Conservation (phyloP, 2,888 invertebrate genomes). For the Drosophila pseudotakahashii region DNA sequence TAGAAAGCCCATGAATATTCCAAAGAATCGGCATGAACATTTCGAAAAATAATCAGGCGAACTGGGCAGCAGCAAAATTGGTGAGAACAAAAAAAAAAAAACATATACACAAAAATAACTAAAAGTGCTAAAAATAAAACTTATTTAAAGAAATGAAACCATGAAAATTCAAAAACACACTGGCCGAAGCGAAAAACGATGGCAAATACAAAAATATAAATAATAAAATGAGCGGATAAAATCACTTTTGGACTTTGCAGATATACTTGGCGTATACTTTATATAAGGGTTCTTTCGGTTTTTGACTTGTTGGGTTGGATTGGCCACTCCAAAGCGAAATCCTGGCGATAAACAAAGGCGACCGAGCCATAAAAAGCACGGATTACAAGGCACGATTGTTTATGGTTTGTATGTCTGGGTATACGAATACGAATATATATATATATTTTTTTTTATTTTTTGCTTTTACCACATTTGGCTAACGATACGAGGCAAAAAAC, state of each 20-base stretch:
- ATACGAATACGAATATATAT: conserved; percentile 14
- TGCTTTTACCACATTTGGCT: conserved; percentile 82
- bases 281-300: conserved; percentile 6
- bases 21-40: conserved; percentile 66
- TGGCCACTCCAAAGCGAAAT: conserved; percentile 6
- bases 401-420: conserved; percentile 3
- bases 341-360: conserved; percentile 41
- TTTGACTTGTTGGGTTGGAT: neutral
- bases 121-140: conserved; percentile 82
- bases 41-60: conserved; percentile 62
- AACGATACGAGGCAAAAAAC: conserved; percentile 57
- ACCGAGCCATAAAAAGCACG: conserved; percentile 74
- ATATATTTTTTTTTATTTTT: conserved; percentile 50
- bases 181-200: conserved; percentile 64
- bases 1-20: conserved; percentile 54
- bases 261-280: conserved; percentile 25
- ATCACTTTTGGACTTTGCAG: conserved; percentile 51
- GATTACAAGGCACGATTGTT: conserved; percentile 53
- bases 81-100: conserved; percentile 54
- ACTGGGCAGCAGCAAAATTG: conserved; percentile 50
- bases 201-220: conserved; percentile 65
- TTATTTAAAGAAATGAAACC: conserved; percentile 84
- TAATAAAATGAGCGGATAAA: conserved; percentile 51
- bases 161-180: conserved; percentile 78
- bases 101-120: conserved; percentile 78